Base-by-base conservation (phyloP, 1,140 invertebrate genomes). In the Marisa cornuarietis region DNA sequence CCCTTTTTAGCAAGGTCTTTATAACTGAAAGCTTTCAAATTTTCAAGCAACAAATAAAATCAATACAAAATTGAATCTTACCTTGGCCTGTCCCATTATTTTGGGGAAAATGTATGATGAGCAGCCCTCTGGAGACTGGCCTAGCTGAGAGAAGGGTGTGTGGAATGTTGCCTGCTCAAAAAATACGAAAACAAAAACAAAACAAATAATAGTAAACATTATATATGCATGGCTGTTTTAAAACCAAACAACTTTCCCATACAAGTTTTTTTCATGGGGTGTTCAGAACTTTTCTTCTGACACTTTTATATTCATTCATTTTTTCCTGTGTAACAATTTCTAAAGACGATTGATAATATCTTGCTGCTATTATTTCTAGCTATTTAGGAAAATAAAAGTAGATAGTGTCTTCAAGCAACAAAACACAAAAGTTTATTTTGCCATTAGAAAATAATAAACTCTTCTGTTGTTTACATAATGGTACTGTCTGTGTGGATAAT, bases 21-120 rank as follows among this genome's bases (percentile, higher is more conserved):
- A n/a, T 18, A 63, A 18, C 18, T 63, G 2, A 63, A 63, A 63
- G 18, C 62, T 20, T 63, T 18, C n/a, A 63, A 14, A 68, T 14
- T 26, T 68, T 42, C 76, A 66, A 75, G 66, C 20, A 31, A 11
- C 52, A n/a, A 22, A 73, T 31, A 10, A 66, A 14, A 61, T n/a
- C n/a, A 26, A 31, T n/a, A 22, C 52, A 24, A 22, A 51, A 11
- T 58, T 54, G 31, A 16, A 16, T 84, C 74, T 87, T 91, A 95
- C 95, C 91, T 94, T 95, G 66, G 93, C 93, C 22, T 91, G 90
- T 49, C 97, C 97, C 91, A 99, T 93, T 54, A 98, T 90, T 85
- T 91, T 92, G 0, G 97, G 96, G 88, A 98, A 98, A 58, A 93
- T 94, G 84, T 94, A 95, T 18, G 95, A 94, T 13, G 96, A 96